Conservation (phyloP, 2,888 invertebrate species). For the Tetragnatha montana region DNA sequence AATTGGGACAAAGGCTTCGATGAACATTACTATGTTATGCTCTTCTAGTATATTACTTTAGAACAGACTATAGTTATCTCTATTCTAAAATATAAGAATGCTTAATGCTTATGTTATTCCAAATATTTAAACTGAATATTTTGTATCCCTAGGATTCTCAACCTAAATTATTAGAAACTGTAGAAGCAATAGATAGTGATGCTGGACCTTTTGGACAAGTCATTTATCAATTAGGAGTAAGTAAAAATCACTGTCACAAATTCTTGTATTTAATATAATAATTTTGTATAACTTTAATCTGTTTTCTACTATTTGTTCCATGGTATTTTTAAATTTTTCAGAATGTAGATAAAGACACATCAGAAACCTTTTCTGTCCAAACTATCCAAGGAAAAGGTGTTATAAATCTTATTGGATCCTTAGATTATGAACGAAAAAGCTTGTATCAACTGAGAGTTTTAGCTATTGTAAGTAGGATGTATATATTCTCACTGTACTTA, state of each 20-base stretch:
- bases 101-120: too few species aligned
- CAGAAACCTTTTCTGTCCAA: constrained; percentile 67
- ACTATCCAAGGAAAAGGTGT: constrained; percentile 82
- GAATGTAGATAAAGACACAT: constrained; percentile 68
- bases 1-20: too few species aligned
- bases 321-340: constrained; percentile 7
- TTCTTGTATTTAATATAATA: not conserved
- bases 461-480: constrained; percentile 71
- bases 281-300: not conserved
- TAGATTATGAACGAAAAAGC: constrained; percentile 91
- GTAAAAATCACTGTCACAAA: not conserved
- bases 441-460: constrained; percentile 83
- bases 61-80: too few species aligned
- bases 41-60: not conserved
- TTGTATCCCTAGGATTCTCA: constrained; percentile 79
- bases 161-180: constrained; percentile 83
- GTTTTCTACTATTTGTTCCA: not conserved
- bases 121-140: not conserved
- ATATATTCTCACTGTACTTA: not conserved
- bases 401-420: constrained; percentile 83
- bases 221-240: constrained; percentile 87
- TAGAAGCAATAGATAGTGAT: constrained; percentile 92
- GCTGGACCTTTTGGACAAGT: constrained; percentile 95
- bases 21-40: too few species aligned
- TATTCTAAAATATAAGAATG: too few species aligned